These are phyloP conservation scores for Alca torda DNA, from an alignment of 2,797 vertebrate genomes.

Conservation along the genomic window DNA sequence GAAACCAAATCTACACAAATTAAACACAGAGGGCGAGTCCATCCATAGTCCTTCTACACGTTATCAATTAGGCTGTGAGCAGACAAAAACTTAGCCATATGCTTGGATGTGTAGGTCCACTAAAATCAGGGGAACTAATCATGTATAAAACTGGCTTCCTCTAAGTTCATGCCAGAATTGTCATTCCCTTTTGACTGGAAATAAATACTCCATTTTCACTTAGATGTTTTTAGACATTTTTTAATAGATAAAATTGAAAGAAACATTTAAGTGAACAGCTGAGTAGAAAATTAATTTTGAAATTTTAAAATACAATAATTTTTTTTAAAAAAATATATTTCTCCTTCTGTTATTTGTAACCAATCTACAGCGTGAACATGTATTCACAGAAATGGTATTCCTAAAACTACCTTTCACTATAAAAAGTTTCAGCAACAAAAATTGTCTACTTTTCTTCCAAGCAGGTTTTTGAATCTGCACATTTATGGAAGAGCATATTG, in stretches of 20 bases:
- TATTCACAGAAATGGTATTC: neutral
- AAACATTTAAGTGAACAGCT: neutral
- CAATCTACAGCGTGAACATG: rapidly evolving
- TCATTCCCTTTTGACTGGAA: neutral
- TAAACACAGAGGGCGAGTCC: neutral
- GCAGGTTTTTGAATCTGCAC: neutral
- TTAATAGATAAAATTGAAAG: neutral
- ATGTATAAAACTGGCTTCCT: neutral
- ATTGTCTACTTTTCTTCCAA: neutral
- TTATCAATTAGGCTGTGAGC: neutral
- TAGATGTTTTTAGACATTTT: neutral
- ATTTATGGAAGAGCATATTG: neutral
- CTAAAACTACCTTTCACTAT: neutral
- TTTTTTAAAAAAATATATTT: rapidly evolving
- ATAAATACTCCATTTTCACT: neutral
- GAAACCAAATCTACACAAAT: slow-evolving; percentile 26
- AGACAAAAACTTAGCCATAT: neutral
- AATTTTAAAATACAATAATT: neutral
- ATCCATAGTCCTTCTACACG: neutral
- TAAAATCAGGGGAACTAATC: neutral
- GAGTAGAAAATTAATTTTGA: neutral
- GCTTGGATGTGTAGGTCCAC: neutral
- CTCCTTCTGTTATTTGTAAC: neutral
- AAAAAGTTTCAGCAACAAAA: neutral
- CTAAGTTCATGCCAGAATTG: neutral